Evolutionary conservation across 2,113 vertebrate genomes (phyloP).

Genomic region (Kryptolebias marmoratus): DNA sequence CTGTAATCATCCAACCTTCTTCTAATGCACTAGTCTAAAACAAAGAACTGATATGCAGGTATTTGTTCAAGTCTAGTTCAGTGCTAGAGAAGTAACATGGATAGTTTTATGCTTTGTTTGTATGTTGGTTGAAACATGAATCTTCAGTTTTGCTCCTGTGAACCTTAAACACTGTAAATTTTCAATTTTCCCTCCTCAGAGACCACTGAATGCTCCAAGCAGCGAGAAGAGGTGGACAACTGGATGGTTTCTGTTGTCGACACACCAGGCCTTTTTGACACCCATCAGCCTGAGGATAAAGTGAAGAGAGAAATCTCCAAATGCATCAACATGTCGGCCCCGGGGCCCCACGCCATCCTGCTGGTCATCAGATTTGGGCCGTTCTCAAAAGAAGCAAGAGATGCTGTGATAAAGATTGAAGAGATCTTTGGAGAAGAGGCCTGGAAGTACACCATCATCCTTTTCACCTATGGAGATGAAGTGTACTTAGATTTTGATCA

Average conservation of each 20-base stretch:
- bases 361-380: conserved; percentile 35
- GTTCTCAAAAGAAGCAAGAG: conserved; percentile 43
- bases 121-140: no score
- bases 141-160: no score
- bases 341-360: conserved; percentile 56
- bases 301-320: conserved; percentile 34
- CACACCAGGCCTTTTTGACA: conserved; percentile 53
- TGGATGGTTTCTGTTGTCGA: conserved; percentile 16
- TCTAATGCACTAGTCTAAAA: no score
- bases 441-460: conserved; percentile 24
- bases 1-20: no score
- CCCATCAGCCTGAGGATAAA: background rate
- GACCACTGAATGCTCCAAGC: conserved; percentile 9
- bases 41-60: no score
- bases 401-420: conserved; percentile 12
- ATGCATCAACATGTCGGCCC: conserved; percentile 53
- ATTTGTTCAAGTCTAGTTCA: no score
- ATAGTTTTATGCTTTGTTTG: no score
- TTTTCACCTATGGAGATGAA: background rate
- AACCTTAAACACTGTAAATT: no score
- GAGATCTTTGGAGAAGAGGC: conserved; percentile 31
- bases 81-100: no score
- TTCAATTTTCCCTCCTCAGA: background rate
- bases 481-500: background rate
- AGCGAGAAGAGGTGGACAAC: background rate